Percentiles rank a stretch among this genome's conserved stretches.
Conservation (phyloP, 2,113 vertebrate genomes). For the Sisor rabdophorus region DNA sequence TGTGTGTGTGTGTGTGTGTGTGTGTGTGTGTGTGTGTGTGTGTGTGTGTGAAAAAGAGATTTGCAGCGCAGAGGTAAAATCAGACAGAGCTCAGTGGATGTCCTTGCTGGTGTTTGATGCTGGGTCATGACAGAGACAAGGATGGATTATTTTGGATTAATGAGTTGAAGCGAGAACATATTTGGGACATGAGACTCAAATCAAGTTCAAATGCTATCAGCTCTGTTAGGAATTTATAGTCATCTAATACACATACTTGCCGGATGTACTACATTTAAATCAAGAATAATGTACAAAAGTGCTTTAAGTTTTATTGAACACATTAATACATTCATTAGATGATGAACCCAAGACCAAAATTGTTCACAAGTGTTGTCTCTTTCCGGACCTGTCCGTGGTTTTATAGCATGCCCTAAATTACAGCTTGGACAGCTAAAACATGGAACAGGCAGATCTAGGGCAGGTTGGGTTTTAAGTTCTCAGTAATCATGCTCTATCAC, state of each 20-base stretch:
- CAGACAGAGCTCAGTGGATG: not conserved
- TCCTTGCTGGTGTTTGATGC: not conserved
- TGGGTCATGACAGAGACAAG: slow-evolving; percentile 36
- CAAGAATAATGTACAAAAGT: no score
- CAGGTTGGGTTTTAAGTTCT: slow-evolving; percentile 24
- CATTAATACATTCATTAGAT: no score
- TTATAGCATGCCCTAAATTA: slow-evolving; percentile 29
- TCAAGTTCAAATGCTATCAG: not conserved
- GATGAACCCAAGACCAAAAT: no score
- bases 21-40: no score
- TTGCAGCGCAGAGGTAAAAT: slow-evolving; percentile 19
- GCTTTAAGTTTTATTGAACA: no score
- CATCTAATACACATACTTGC: not conserved
- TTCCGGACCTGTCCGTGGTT: not conserved
- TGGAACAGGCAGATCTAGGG: slow-evolving; percentile 17
- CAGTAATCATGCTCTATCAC: not conserved
- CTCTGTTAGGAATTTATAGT: not conserved
- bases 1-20: no score
- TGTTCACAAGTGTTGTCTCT: no score
- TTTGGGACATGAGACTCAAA: slow-evolving; percentile 59
- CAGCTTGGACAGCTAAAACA: not conserved
- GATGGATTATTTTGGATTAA: slow-evolving; percentile 67
- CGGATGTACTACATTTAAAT: not conserved
- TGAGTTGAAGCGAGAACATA: slow-evolving; percentile 46
- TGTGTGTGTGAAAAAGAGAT: not conserved